These are phyloP conservation scores for Halocaridina rubra DNA, from an alignment of 2,888 invertebrate species.

Conservation along the genomic window DNA sequence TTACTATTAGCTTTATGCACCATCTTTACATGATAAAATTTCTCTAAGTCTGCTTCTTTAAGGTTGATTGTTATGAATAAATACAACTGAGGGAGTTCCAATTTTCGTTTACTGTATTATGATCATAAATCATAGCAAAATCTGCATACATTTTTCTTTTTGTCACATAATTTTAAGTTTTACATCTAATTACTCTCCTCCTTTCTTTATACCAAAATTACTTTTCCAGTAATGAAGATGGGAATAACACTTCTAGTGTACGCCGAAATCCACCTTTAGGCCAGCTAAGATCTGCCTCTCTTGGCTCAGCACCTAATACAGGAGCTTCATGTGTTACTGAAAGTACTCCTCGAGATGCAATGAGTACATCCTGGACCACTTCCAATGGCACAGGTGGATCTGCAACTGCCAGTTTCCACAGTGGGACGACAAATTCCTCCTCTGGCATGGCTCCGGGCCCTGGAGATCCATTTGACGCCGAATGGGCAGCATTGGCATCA, in stretches of 20 bases:
- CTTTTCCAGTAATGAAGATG: not conserved
- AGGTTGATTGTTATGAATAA: no score
- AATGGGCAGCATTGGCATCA: constrained; percentile 80
- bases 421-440: constrained; percentile 21
- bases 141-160: no score
- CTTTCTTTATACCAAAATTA: no score
- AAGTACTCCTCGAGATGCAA: not conserved
- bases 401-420: not conserved
- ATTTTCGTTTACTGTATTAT: no score
- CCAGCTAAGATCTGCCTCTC: constrained; percentile 72
- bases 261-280: constrained; percentile 73
- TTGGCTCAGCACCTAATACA: constrained; percentile 71
- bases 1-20: no score
- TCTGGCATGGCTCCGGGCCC: constrained; percentile 21
- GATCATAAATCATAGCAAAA: no score
- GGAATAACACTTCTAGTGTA: constrained; percentile 65
- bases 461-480: constrained; percentile 83
- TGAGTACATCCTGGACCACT: constrained; percentile 37
- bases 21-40: no score
- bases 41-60: no score
- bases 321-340: constrained; percentile 52
- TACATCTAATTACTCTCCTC: no score
- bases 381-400: constrained; percentile 40
- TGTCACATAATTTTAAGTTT: no score
- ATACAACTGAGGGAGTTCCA: no score